These are phyloP conservation scores for Fragum fragum DNA, from an alignment of 2,888 invertebrate genomes.

Conservation along the genomic window DNA sequence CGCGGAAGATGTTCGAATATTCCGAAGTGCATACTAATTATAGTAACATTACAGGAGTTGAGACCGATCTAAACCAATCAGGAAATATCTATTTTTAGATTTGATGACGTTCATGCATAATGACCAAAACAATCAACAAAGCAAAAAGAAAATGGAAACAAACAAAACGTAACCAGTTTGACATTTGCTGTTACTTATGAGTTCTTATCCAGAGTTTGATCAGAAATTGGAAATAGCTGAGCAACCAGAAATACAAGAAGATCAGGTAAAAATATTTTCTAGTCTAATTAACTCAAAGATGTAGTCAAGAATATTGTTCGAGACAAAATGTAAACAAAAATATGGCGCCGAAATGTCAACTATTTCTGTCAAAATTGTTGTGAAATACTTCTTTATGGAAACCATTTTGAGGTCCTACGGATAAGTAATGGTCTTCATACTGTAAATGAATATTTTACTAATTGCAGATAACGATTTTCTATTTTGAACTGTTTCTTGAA, in stretches of 20 bases:
- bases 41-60: slow-evolving; percentile 2
- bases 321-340: slow-evolving; percentile 28
- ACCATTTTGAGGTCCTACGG: no score
- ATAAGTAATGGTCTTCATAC: no score
- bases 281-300: slow-evolving; percentile 1
- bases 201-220: slow-evolving; percentile 43
- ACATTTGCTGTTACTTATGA: slow-evolving; percentile 50
- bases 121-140: slow-evolving; percentile 60
- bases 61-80: not conserved
- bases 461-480: no score
- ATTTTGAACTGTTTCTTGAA: no score
- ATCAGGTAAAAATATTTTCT: slow-evolving; percentile 40
- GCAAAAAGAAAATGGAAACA: slow-evolving; percentile 20
- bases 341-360: slow-evolving; percentile 33
- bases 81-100: slow-evolving; percentile 36
- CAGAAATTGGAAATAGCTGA: slow-evolving; percentile 52
- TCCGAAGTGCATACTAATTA: slow-evolving; percentile 1
- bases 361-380: no score
- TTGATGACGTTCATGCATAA: slow-evolving; percentile 49
- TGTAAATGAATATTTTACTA: no score
- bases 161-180: not conserved
- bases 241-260: slow-evolving; percentile 28
- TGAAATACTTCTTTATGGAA: no score
- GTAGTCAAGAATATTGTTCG: not conserved
- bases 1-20: not conserved